Conservation (phyloP, 2,888 invertebrate species). For the Stratiomys singularior region DNA sequence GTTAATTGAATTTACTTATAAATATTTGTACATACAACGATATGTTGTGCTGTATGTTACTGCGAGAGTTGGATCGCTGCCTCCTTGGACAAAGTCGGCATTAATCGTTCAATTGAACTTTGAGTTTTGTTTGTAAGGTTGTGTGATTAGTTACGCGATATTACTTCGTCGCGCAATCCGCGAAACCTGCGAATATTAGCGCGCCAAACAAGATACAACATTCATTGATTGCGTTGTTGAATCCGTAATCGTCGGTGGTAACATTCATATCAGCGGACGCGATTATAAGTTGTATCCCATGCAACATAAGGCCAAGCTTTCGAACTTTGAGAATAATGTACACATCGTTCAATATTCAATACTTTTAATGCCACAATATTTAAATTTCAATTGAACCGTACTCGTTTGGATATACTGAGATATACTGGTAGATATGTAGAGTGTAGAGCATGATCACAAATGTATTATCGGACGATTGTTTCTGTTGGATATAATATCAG, state of each 20-base stretch:
- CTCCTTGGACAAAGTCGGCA: not conserved
- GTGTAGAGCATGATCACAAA: slow-evolving; percentile 20
- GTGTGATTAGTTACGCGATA: slow-evolving; percentile 24
- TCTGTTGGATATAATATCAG: slow-evolving; percentile 6
- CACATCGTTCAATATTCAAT: slow-evolving; percentile 17
- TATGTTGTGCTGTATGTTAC: not conserved
- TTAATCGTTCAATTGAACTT: slow-evolving; percentile 37
- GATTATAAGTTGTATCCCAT: slow-evolving; percentile 7
- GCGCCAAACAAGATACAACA: slow-evolving; percentile 1
- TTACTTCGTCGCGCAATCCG: slow-evolving; percentile 9
- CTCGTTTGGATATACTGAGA: not conserved
- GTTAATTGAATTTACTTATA: slow-evolving; percentile 39
- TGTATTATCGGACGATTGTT: slow-evolving; percentile 3
- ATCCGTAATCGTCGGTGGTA: not conserved
- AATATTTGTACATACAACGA: slow-evolving; percentile 7
- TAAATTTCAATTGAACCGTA: slow-evolving; percentile 33
- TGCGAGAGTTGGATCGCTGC: not conserved
- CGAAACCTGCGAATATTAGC: not conserved
- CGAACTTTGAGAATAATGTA: not conserved
- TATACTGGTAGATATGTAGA: not conserved
- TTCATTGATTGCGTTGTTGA: slow-evolving; percentile 3
- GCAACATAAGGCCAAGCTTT: slow-evolving; percentile 1
- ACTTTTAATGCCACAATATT: slow-evolving; percentile 29
- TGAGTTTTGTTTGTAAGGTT: slow-evolving; percentile 28
- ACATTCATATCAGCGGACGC: not conserved